Conservation (phyloP, 2,888 invertebrate species). For the Acheta domesticus region DNA sequence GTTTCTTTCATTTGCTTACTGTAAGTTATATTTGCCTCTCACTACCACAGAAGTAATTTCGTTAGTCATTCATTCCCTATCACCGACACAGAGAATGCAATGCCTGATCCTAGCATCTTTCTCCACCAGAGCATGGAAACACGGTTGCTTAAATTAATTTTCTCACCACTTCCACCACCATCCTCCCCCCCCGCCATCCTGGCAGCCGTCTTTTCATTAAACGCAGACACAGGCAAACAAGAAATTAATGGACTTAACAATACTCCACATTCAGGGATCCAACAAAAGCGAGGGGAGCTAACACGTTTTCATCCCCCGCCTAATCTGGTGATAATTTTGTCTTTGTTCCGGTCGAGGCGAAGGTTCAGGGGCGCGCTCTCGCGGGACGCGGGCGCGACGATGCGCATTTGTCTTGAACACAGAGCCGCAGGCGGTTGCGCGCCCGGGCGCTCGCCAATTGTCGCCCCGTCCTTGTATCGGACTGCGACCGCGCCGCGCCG, state of each 20-base stretch:
- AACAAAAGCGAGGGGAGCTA: background rate
- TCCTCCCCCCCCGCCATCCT: background rate
- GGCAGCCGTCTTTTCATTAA: background rate
- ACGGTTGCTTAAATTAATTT: slow-evolving; percentile 11
- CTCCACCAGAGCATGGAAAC: background rate
- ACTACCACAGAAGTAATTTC: no score
- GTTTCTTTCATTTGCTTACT: no score
- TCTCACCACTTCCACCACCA: background rate
- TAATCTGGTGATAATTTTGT: slow-evolving; percentile 10
- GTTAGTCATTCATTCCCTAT: no score
- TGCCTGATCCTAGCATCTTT: background rate
- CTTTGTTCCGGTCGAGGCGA: background rate
- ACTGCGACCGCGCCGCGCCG: no score
- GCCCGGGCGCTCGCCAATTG: background rate
- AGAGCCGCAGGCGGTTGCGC: background rate
- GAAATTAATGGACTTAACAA: slow-evolving; percentile 18
- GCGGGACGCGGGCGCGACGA: background rate
- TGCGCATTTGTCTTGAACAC: background rate
- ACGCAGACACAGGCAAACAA: slow-evolving; percentile 1
- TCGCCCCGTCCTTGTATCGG: no score
- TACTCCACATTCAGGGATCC: background rate
- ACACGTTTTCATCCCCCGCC: background rate
- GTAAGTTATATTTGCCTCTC: no score
- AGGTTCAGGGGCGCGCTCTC: background rate
- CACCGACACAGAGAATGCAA: background rate